Base-by-base conservation (phyloP, 2,113 vertebrate species). In the Fregetta grallaria region DNA sequence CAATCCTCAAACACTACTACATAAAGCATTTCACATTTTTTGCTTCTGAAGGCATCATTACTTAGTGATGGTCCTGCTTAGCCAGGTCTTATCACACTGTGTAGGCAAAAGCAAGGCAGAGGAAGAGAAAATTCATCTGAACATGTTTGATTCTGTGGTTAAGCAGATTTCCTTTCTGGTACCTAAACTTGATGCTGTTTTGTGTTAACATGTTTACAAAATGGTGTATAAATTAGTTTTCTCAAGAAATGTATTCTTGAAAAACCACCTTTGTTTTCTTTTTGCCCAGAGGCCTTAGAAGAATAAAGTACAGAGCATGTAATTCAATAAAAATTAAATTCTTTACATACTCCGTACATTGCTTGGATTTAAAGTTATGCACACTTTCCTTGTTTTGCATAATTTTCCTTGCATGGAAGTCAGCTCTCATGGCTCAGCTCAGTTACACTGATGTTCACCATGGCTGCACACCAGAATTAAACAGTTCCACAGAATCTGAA, bases 211-310 rank as follows among this genome's bases (percentile, higher is more conserved):
- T n/a, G 36, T 80, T 90, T 77, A 81, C 22, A 91, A 89, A 90
- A 83, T 26, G 50, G 67, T 77, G 15, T 70, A 80, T 89, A 83
- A 92, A 94, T 93, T 85, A 56, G 9, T 96, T 94, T 53, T 93
- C 92, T 95, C 86, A 94, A 85, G 20, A 91, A 94, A 72, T 55
- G 34, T 55, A 62, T 80, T 94, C 32, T 88, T 83, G 34, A 87
- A 78, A 88, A 72, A 4, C 8, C 15, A 63, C 30, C 10, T 81
- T 67, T 86, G 29, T 44, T 76, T 84, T 92, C 25, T 49, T 74
- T 86, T 88, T 91, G 29, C 50, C 52, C 49, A 75, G 76, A 67
- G 76, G n/a, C 15, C 47, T 78, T 52, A 75, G 94, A 95, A 94
- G 67, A 86, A 66, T 74, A 84, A 91, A 96, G 62, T 74, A 78